Evolutionary conservation across 2,888 invertebrate species (phyloP), one percentile per base, ranked within the genome.

Genomic region (Luperina nickerlii): DNA sequence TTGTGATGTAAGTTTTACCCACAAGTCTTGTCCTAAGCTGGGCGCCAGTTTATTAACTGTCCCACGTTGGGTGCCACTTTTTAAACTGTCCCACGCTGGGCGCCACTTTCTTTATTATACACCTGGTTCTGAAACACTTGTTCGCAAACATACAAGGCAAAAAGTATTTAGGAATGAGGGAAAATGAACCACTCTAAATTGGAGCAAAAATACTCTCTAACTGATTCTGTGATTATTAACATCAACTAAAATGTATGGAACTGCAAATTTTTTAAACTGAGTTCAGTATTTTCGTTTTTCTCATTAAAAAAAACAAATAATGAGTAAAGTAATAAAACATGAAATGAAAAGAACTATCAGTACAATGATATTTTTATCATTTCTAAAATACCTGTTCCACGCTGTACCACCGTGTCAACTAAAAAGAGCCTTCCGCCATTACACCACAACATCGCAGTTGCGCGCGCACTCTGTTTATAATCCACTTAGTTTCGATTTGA

Each of bases 391-490:
- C 3, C n/a, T 38, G 3, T 62, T n/a, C 1, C 4, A 32, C 38
- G 7, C 63, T 27, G 70, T 67, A 79, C 42, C 42, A 48, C 13
- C 51, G 78, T 76, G 84, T 75, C 86, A 76, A 85, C 84, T 73
- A 81, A 83, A 94, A 95, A 94, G 91, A 89, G 91, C 95, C 91
- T 87, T 86, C 85, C 90, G 83, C 90, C 92, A 92, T 92, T 90
- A 78, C 70, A 79, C 81, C 70, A 81, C 82, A 90, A 92, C 92
- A 89, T 92, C 92, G 91, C 79, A 93, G 87, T 78, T 95, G 96
- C 96, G 96, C 96, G 96, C 96, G 96, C 96, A 96, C 2, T 86
- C 69, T 95, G 94, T 96, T 95, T 96, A 91, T 94, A 94, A 96
- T 95, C 94, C 92, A 92, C 90, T 95, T 94, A 93, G 85, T 82